Evolutionary conservation across 2,888 invertebrate genomes (phyloP).

Genomic region (Zaprionus bogoriensis): DNA sequence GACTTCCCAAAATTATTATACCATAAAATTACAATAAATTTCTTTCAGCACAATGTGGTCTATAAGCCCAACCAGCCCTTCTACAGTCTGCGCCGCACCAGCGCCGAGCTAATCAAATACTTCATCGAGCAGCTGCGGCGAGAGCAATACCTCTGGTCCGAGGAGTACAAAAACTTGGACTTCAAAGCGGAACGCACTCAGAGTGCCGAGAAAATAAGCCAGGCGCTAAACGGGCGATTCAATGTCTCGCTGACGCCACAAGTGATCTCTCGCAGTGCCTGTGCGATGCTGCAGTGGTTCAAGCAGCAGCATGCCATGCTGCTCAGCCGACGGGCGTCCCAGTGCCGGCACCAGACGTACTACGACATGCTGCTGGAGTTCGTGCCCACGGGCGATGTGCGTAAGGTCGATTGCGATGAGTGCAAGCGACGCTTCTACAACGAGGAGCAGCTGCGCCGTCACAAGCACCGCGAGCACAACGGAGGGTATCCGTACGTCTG

Average conservation of each 20-base stretch:
- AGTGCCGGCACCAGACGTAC: conserved; percentile 22
- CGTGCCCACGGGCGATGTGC: conserved; percentile 32
- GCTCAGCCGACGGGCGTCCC: conserved; percentile 5
- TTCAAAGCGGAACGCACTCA: conserved; percentile 17
- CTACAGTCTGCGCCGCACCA: conserved; percentile 34
- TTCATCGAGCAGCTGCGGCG: conserved; percentile 36
- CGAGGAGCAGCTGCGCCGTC: conserved; percentile 34
- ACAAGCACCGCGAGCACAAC: conserved; percentile 31
- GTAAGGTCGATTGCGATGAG: conserved; percentile 28
- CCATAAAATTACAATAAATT: no score
- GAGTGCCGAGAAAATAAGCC: conserved; percentile 20
- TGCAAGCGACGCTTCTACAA: conserved; percentile 33
- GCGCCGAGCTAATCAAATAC: conserved; percentile 22
- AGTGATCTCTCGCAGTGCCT: conserved; percentile 23
- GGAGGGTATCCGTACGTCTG: conserved; percentile 38
- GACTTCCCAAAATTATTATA: no score
- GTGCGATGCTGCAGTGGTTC: conserved; percentile 39
- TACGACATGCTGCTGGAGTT: conserved; percentile 31
- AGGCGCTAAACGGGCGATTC: conserved; percentile 17
- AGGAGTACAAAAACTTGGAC: conserved; percentile 6
- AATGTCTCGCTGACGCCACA: conserved; percentile 2
- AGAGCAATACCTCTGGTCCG: conserved; percentile 34
- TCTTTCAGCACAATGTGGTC: not conserved
- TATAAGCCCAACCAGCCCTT: conserved; percentile 24
- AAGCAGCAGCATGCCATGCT: conserved; percentile 26